These are phyloP conservation scores for Liparis tanakae DNA, from an alignment of 2,797 vertebrate species.

Conservation along the genomic window DNA sequence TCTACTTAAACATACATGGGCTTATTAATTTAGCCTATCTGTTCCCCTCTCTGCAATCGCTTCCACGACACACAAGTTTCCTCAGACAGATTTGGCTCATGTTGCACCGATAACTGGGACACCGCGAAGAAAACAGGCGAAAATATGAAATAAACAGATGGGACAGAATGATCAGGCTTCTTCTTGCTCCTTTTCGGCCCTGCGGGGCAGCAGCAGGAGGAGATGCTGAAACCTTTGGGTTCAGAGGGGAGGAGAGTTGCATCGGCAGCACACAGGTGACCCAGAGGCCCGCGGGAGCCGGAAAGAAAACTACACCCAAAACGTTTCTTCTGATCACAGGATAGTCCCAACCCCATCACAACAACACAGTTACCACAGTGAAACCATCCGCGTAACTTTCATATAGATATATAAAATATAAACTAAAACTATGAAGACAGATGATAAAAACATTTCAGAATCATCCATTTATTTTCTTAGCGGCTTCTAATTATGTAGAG, in stretches of 20 bases:
- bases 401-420: not conserved
- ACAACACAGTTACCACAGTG: not conserved
- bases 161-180: slow-evolving; percentile 35
- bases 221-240: not conserved
- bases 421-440: not conserved
- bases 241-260: slow-evolving; percentile 1
- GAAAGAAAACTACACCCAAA: not conserved
- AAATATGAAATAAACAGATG: slow-evolving; percentile 53
- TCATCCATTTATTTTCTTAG: not conserved
- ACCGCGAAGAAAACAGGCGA: slow-evolving; percentile 52
- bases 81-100: slow-evolving; percentile 81
- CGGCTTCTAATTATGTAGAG: not conserved
- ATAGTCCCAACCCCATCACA: not conserved
- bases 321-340: not conserved
- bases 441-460: not conserved
- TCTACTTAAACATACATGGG: slow-evolving; percentile 87
- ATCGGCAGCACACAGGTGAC: not conserved
- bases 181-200: slow-evolving; percentile 49
- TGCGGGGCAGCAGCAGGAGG: not conserved
- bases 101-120: slow-evolving; percentile 82
- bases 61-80: slow-evolving; percentile 84
- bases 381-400: too few relatives aligned
- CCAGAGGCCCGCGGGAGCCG: not conserved
- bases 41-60: slow-evolving; percentile 82
- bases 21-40: slow-evolving; percentile 94